Base-by-base conservation (phyloP, 2,113 vertebrate genomes). In the Uria aalge region DNA sequence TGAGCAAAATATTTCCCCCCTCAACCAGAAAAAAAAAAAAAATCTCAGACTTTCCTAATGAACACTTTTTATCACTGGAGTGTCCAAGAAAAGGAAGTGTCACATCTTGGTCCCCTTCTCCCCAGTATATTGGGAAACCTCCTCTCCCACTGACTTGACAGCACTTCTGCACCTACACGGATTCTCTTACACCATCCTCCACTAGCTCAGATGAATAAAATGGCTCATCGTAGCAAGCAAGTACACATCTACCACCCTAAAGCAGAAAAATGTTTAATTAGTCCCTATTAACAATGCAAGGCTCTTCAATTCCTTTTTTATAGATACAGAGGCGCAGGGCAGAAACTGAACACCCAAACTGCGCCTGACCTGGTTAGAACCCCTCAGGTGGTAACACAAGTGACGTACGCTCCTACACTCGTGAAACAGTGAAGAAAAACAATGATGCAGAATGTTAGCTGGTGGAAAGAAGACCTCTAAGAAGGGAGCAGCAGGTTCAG, bases 321-420 rank as follows among this genome's bases (percentile, higher is more conserved):
- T 47, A 67, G 63, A 66, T 8, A 16, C 55, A 64, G 21, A 43
- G 15, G 27, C 0, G 0, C 22, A 47, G 36, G 22, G 23, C 16
- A 69, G 47, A 83, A 69, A 53, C 16, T 29, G 36, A 67, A 29
- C 12, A 45, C 6, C 19, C 50, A 72, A 3, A 3, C 5, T 8
- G 3, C 47, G 10, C 36, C 41, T 53, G 27, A 45, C 57, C 22
- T 4, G 9, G 30, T 50, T 23, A 72, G 47, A 85, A 11, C 21
- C 20, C 29, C 43, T 43, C 43, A 9, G 15, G 64, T 22, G 29
- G 30, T 48, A 52, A 21, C 60, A 64, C 30, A 43, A 81, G 8
- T 0, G 3, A 22, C 5, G 0, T 16, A 32, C 14, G 26, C 6
- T 14, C 72, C 24, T 27, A 17, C 15, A 20, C 3, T 59, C 50